Evolutionary conservation across 2,888 invertebrate species (phyloP).

Genomic region (Drosophila sordidula): DNA sequence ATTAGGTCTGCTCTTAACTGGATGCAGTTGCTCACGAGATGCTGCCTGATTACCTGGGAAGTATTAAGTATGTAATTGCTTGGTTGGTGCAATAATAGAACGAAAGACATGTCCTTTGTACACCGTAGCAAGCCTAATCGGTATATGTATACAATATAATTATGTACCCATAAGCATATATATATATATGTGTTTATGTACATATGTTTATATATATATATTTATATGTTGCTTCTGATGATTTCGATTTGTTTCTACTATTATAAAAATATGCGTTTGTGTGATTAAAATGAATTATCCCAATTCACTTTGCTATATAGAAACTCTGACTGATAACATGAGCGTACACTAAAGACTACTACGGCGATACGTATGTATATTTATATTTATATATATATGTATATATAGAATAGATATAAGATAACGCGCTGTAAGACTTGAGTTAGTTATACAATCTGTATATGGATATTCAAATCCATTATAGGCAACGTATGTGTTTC

Average conservation of each 20-base stretch:
- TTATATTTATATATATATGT: conserved; percentile 22
- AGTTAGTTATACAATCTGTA: conserved; percentile 69
- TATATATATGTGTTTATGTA: conserved; percentile 19
- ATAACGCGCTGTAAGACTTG: conserved; percentile 71
- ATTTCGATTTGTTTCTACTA: conserved; percentile 30
- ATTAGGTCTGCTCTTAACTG: conserved; percentile 44
- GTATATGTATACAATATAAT: conserved; percentile 24
- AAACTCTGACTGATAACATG: conserved; percentile 76
- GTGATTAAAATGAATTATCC: conserved; percentile 40
- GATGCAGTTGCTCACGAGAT: conserved; percentile 39
- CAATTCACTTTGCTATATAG: conserved; percentile 55
- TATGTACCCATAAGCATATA: conserved; percentile 15
- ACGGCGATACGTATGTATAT: conserved; percentile 37
- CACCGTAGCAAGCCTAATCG: conserved; percentile 47
- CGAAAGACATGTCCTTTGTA: conserved; percentile 36
- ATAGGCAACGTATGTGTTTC: conserved; percentile 76
- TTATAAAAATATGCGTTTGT: conserved; percentile 57
- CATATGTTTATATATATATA: conserved; percentile 18
- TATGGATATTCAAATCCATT: conserved; percentile 59
- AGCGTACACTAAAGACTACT: conserved; percentile 54
- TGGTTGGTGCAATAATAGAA: conserved; percentile 14
- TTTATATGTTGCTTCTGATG: conserved; percentile 16
- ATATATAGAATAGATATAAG: conserved; percentile 51
- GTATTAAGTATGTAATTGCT: conserved; percentile 1
- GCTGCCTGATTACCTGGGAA: conserved; percentile 36